Base-by-base conservation (phyloP, 1,140 invertebrate species). In the Drosophila tani region DNA sequence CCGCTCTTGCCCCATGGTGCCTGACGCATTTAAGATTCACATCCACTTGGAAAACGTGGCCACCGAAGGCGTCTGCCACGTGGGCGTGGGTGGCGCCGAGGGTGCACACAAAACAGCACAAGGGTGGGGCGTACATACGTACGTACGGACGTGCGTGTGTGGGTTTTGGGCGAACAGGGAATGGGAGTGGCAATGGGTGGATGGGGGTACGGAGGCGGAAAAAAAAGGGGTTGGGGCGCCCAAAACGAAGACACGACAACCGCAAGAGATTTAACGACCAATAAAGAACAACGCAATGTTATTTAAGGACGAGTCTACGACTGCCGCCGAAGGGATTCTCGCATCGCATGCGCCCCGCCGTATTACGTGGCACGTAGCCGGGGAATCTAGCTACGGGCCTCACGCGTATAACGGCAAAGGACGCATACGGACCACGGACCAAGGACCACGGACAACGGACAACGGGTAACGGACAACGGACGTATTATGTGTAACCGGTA, bases 261-360 rank as follows among this genome's bases (percentile, higher is more conserved):
- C 85, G 85, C 85, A 90, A 90, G 85, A 90, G 85, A 90, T 90
- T 90, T 90, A 90, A 90, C 85, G 85, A 90, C 74, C 85, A 90
- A 90, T 90, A 90, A 90, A 90, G 84, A 87, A 87, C 81, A 87
- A 79, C 81, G 84, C 84, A 88, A 81, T 88, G 84, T 88, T 88
- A 81, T 88, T 88, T 88, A 88, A 88, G 84, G 78, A 90, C 81
- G 74, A 67, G 49, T 68, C 70, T 69, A 69, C 47, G 64, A 69
- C 46, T 53, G 64, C 19, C 51, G 57, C 82, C 74, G 47, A 88
- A 88, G 84, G 84, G 84, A 87, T 73, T 79, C 67, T 80, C 66
- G 79, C 68, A 79, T 79, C 66, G 79, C 68, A 79, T 79, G 69
- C 62, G 75, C 64, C 45, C 38, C 64, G 57, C 55, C 66, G 47